Conservation (phyloP, 1,140 invertebrate species). For the Gonatopus flavifemur region DNA sequence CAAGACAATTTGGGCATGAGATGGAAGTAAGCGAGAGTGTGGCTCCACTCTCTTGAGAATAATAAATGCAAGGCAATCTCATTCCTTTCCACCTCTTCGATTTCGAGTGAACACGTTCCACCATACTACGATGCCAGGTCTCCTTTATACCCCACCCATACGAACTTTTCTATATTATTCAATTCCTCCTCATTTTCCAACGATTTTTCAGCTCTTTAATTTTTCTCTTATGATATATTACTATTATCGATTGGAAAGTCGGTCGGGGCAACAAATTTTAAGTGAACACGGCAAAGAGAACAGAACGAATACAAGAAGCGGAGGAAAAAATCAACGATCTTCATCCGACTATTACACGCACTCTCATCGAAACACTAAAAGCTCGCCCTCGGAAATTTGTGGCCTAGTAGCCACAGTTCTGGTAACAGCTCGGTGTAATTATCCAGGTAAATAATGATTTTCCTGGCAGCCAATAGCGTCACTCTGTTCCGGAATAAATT, state of each 20-base stretch:
- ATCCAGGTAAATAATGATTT: slow-evolving; percentile 43
- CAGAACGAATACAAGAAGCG: neutral
- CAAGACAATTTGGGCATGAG: slow-evolving; percentile 31
- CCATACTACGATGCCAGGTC: neutral
- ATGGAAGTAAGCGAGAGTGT: neutral
- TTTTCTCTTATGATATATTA: too few species aligned
- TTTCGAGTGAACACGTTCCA: neutral
- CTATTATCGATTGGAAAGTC: slow-evolving; percentile 10
- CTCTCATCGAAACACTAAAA: slow-evolving; percentile 28
- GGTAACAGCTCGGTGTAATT: slow-evolving; percentile 38
- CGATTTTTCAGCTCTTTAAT: too few species aligned
- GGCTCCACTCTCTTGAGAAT: neutral
- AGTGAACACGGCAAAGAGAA: neutral
- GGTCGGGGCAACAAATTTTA: too few species aligned
- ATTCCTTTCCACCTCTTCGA: slow-evolving; percentile 7
- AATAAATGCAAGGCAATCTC: slow-evolving; percentile 39
- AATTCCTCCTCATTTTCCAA: too few species aligned
- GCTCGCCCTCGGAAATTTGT: slow-evolving; percentile 36
- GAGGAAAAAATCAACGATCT: slow-evolving; percentile 22
- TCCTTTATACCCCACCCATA: neutral
- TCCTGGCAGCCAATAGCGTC: slow-evolving; percentile 31
- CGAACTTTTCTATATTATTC: too few species aligned
- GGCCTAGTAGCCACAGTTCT: slow-evolving; percentile 34
- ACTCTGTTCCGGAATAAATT: slow-evolving; percentile 35
- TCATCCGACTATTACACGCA: slow-evolving; percentile 21